Conservation (phyloP, 2,113 vertebrate species). For the Micronycteris hirsuta region DNA sequence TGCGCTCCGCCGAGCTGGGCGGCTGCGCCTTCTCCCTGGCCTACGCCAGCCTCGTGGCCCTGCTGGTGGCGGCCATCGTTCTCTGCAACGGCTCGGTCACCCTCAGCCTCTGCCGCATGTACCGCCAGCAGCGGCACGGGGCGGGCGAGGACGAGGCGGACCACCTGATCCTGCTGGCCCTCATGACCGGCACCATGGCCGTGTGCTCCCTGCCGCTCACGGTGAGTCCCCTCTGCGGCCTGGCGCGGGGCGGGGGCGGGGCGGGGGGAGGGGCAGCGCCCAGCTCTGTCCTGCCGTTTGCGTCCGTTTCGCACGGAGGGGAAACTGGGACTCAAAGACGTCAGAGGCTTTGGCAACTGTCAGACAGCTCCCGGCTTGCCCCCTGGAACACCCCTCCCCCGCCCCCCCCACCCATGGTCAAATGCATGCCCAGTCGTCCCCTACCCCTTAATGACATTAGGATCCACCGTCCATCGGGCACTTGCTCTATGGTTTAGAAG, state of each 20-base stretch:
- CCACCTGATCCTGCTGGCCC: slow-evolving; percentile 87
- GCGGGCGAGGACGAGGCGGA: slow-evolving; percentile 88
- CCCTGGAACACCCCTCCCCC: too few relatives aligned
- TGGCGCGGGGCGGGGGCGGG: fast-evolving
- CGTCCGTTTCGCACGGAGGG: background rate
- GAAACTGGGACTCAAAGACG: background rate
- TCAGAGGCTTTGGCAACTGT: background rate
- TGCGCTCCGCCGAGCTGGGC: slow-evolving; percentile 75
- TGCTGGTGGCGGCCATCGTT: slow-evolving; percentile 85
- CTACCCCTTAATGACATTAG: background rate
- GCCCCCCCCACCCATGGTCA: background rate
- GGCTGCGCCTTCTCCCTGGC: slow-evolving; percentile 87
- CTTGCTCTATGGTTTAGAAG: background rate
- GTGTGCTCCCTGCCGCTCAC: slow-evolving; percentile 91
- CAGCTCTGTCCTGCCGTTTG: fast-evolving
- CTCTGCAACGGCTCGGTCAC: slow-evolving; percentile 90
- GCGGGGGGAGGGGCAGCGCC: fast-evolving
- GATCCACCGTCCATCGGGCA: fast-evolving
- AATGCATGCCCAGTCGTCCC: background rate
- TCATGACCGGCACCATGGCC: slow-evolving; percentile 89
- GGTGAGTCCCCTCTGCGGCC: slow-evolving; percentile 78
- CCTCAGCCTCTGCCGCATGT: slow-evolving; percentile 89
- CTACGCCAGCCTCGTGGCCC: slow-evolving; percentile 86
- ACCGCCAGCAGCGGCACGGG: slow-evolving; percentile 82
- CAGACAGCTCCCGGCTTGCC: background rate